Evolutionary conservation across 2,113 vertebrate species (phyloP).

Genomic region (Macrotis lagotis): DNA sequence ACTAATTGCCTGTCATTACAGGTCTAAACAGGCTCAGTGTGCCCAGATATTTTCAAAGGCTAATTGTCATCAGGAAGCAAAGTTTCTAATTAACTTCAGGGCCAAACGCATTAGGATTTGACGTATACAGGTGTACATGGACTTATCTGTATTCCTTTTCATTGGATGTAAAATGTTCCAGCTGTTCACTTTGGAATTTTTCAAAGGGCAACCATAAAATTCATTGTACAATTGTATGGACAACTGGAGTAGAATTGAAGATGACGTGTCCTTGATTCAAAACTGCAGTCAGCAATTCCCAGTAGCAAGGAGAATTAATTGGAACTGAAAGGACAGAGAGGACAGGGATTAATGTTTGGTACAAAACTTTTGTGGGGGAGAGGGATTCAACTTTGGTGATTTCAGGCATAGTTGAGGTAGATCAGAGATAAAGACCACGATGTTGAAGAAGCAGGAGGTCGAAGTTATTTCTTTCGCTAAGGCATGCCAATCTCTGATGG

Average conservation of each 20-base stretch:
- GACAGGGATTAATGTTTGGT: neutral
- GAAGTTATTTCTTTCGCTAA: neutral
- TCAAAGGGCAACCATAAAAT: slow-evolving; percentile 29
- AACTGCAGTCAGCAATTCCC: neutral
- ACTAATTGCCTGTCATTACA: slow-evolving; percentile 64
- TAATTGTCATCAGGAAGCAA: slow-evolving; percentile 60
- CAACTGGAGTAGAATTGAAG: slow-evolving; percentile 17
- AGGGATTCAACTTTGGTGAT: neutral
- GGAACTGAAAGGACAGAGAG: neutral
- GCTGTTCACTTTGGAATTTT: slow-evolving; percentile 32
- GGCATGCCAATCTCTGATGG: neutral
- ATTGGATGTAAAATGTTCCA: neutral
- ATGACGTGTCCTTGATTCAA: neutral
- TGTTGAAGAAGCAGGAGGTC: neutral
- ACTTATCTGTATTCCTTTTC: slow-evolving; percentile 18
- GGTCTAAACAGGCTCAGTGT: slow-evolving; percentile 28
- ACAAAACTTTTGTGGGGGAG: neutral
- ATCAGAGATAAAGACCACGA: neutral
- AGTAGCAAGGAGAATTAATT: neutral
- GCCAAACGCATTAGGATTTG: slow-evolving; percentile 52
- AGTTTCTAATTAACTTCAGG: slow-evolving; percentile 65
- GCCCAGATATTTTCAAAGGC: slow-evolving; percentile 54
- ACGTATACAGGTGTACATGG: slow-evolving; percentile 48
- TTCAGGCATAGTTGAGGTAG: neutral
- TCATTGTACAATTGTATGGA: neutral